A percentile compares a stretch with the other conserved stretches of the same genome.
Evolutionary conservation across 2,113 vertebrate species (phyloP).

Genomic region (Pseudopodoces humilis): DNA sequence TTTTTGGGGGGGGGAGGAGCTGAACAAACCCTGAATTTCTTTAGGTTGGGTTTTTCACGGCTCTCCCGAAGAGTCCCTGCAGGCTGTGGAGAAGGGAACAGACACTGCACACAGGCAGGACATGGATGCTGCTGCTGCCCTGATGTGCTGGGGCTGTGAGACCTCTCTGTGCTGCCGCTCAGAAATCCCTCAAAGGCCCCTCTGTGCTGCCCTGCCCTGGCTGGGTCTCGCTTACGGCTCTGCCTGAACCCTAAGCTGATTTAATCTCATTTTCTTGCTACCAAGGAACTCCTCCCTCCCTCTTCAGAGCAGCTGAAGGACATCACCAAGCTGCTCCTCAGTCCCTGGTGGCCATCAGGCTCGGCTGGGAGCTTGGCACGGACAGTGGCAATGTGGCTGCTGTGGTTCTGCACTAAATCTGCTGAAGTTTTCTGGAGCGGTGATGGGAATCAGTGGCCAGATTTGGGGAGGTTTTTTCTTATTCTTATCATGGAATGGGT

Average conservation of each 20-base stretch:
- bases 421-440: not conserved
- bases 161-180: not conserved
- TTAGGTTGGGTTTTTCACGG: not conserved
- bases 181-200: not conserved
- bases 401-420: not conserved
- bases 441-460: too few relatives aligned
- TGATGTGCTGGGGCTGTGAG: not conserved
- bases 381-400: not conserved
- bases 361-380: not conserved
- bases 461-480: not conserved
- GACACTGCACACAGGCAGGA: not conserved
- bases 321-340: not conserved
- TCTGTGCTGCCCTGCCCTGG: not conserved
- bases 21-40: not conserved
- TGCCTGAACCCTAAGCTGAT: not conserved
- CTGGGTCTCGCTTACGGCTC: rapidly evolving
- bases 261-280: not conserved
- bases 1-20: not conserved
- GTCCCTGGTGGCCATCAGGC: not conserved
- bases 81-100: not conserved
- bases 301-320: not conserved
- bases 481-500: not conserved
- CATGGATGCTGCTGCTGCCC: not conserved
- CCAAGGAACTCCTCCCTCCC: not conserved
- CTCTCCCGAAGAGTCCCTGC: not conserved